Conservation (phyloP, 2,888 invertebrate genomes). For the Empis livida region DNA sequence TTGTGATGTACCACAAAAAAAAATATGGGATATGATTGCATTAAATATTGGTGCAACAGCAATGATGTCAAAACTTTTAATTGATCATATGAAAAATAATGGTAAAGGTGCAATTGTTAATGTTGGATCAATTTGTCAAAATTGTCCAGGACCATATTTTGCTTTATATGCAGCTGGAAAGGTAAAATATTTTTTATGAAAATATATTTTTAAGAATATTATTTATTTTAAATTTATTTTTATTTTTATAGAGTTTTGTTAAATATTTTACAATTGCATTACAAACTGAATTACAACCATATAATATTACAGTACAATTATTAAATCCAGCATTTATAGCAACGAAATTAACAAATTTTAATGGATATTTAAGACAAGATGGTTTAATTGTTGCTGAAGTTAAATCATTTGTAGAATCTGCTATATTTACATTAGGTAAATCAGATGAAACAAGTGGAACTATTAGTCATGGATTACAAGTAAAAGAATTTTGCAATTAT, state of each 20-base stretch:
- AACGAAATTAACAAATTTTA: constrained; percentile 71
- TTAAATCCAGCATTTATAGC: constrained; percentile 68
- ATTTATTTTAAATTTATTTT: neutral
- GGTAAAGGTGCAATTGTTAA: constrained; percentile 68
- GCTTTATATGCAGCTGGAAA: constrained; percentile 76
- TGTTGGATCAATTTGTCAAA: constrained; percentile 68
- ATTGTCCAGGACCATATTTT: constrained; percentile 69
- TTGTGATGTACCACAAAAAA: constrained; percentile 51
- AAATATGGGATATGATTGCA: constrained; percentile 63
- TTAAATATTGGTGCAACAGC: constrained; percentile 71
- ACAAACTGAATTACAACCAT: constrained; percentile 56
- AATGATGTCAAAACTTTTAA: constrained; percentile 56
- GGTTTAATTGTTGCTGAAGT: neutral
- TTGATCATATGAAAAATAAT: constrained; percentile 58
- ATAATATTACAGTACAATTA: constrained; percentile 65
- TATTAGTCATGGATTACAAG: constrained; percentile 76
- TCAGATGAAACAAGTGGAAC: constrained; percentile 64
- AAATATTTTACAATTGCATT: constrained; percentile 60
- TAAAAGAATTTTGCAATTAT: constrained; percentile 24
- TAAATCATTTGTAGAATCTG: neutral
- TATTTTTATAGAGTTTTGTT: constrained; percentile 45
- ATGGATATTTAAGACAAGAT: neutral
- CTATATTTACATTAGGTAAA: constrained; percentile 58
- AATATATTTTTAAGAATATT: neutral
- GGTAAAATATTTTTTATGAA: constrained; percentile 37